Conservation (phyloP, 2,113 vertebrate genomes). For the Glareola pratincola region DNA sequence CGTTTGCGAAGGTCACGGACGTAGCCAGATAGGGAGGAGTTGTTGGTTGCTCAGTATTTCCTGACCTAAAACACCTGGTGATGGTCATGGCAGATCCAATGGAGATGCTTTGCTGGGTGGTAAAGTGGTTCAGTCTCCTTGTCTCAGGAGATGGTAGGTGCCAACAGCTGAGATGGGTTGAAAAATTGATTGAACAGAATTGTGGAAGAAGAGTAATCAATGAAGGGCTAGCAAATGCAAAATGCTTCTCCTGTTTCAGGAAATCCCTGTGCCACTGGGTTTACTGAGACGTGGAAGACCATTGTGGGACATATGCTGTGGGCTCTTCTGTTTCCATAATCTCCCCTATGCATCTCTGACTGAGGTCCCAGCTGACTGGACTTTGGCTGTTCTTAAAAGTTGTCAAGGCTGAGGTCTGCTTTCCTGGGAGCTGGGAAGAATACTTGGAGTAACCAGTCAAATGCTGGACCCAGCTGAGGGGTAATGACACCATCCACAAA, state of each 20-base stretch:
- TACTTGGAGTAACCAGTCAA: not conserved
- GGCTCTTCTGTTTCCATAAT: not conserved
- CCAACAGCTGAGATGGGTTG: not conserved
- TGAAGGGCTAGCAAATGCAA: not conserved
- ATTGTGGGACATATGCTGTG: not conserved
- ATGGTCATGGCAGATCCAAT: not conserved
- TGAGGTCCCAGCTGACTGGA: not conserved
- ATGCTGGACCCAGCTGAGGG: not conserved
- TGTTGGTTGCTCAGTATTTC: not conserved
- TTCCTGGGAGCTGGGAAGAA: not conserved
- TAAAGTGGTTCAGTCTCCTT: not conserved
- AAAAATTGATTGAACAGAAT: not conserved
- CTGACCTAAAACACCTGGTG: not conserved
- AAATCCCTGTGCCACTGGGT: not conserved
- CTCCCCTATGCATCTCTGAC: not conserved
- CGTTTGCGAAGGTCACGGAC: not conserved
- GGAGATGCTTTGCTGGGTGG: not conserved
- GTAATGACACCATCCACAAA: not conserved
- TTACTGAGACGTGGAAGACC: not conserved
- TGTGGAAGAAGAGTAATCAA: not conserved
- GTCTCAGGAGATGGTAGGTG: not conserved
- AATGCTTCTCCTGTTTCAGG: not conserved
- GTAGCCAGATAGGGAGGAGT: not conserved
- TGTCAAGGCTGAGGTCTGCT: not conserved
- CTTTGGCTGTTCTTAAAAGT: not conserved